Base-by-base conservation (phyloP, 2,113 vertebrate genomes). In the Cygnus atratus region DNA sequence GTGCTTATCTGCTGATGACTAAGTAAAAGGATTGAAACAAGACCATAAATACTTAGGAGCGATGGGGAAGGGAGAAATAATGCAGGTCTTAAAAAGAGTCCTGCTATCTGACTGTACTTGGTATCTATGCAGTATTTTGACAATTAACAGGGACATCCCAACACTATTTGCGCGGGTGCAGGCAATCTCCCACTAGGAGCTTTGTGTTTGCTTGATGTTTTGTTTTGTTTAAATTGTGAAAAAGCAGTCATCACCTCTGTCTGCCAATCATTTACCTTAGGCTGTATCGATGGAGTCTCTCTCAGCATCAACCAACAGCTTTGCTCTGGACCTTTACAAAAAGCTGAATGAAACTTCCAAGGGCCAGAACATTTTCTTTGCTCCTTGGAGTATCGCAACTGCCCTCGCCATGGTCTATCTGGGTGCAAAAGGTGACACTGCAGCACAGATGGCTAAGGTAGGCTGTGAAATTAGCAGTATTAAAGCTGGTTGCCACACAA, bases 331-430 rank as follows among this genome's bases (percentile, higher is more conserved):
- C 33, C 98, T 99, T 67, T 98, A 98, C 93, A 98, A 96, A 90
- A 98, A 97, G 31, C 92, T 99, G 88, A 98, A 97, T 84, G 96
- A 97, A 44, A 21, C 41, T 1, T 97, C 92, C 2, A 41, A 97
- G 31, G 62, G 43, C 0, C 96, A 97, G 29, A 99, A 99, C 74
- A 71, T 99, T 90, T 99, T 99, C 77, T 55, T 99, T 68, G 99
- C 98, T 14, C 98, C 99, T 0, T 97, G 98, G 95, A 98, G 99
- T 95, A 98, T 99, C 97, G 98, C 98, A 18, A 98, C 98, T 7
- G 98, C 98, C 33, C 93, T 99, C 55, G 97, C 98, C 28, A 99
- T 99, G 98, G 97, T 99, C 72, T 98, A 98, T 85, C 80, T 99
- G 57, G 99, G 99, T 3, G 98, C 99, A 21, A 97, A 88, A 97